A percentile compares a stretch with the other conserved stretches of the same genome.
Evolutionary conservation across 2,113 vertebrate species (phyloP).

Genomic region (Etia nguti): DNA sequence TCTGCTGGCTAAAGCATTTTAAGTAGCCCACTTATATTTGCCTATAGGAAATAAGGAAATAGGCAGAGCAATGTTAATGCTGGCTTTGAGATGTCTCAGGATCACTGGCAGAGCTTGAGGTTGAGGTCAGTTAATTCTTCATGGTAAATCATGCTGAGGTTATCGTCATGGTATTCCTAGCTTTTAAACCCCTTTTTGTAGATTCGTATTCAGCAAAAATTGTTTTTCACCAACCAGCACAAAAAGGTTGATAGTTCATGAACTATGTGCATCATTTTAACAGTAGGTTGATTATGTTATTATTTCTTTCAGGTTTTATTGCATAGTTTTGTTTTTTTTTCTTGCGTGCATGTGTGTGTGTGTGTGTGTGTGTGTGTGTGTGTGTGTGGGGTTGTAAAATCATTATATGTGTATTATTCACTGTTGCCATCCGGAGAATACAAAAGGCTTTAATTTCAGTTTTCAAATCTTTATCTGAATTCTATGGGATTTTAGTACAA

Average conservation of each 20-base stretch:
- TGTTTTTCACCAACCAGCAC: background rate
- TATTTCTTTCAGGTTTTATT: background rate
- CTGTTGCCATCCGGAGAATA: background rate
- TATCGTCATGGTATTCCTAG: background rate
- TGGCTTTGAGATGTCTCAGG: background rate
- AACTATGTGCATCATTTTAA: background rate
- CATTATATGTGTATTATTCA: background rate
- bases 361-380: too few species aligned
- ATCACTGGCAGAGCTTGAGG: background rate
- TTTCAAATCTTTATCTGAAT: background rate
- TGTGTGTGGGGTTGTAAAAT: too few species aligned
- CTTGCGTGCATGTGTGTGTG: too few species aligned
- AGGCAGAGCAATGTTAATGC: background rate
- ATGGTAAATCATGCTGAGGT: background rate
- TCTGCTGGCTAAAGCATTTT: background rate
- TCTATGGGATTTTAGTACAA: background rate
- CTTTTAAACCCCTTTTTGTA: background rate
- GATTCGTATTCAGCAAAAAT: background rate
- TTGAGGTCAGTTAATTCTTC: background rate
- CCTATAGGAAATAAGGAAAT: background rate
- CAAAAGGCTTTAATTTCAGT: background rate
- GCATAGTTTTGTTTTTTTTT: too few species aligned
- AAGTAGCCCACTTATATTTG: background rate
- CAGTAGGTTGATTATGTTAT: background rate
- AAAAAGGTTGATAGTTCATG: background rate